A percentile compares a stretch with the other conserved stretches of the same genome.
Conservation (phyloP, 2,797 vertebrate genomes). For the Alcedo quadribrachys region DNA sequence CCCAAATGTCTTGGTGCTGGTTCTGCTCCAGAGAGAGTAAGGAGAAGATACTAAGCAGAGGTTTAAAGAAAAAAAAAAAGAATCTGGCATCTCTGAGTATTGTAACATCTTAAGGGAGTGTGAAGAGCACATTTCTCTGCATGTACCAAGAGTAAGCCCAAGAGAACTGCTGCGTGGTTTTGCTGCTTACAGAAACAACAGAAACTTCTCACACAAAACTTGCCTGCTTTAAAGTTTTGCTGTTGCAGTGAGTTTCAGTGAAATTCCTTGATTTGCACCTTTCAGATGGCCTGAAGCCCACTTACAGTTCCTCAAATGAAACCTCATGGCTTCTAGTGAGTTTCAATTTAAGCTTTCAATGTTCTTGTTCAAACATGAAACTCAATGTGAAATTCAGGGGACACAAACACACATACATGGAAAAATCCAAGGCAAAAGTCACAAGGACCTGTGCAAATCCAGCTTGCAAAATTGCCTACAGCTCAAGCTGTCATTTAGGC, state of each 20-base stretch:
- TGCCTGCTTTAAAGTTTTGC: not conserved
- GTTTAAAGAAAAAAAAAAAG: constrained; percentile 19
- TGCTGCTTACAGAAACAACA: not conserved
- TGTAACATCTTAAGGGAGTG: not conserved
- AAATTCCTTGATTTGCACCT: constrained; percentile 13
- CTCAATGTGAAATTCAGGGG: not conserved
- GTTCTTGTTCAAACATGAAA: constrained; percentile 24
- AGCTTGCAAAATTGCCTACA: not conserved
- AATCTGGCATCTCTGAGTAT: not conserved
- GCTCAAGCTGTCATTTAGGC: not conserved
- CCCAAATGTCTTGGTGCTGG: not conserved
- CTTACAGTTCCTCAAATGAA: not conserved
- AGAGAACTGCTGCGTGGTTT: not conserved
- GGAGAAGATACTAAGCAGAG: not conserved
- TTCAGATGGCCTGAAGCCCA: not conserved
- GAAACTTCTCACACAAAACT: not conserved
- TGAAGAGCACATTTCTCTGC: not conserved
- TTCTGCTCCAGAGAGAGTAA: not conserved
- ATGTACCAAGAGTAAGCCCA: not conserved
- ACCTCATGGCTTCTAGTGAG: not conserved
- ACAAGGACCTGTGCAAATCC: not conserved
- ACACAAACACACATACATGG: not conserved
- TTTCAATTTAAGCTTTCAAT: constrained; percentile 12
- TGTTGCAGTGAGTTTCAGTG: not conserved
- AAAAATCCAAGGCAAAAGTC: constrained; percentile 3